Base-by-base conservation (phyloP, 2,113 vertebrate species). In the Prietella phreatophila region DNA sequence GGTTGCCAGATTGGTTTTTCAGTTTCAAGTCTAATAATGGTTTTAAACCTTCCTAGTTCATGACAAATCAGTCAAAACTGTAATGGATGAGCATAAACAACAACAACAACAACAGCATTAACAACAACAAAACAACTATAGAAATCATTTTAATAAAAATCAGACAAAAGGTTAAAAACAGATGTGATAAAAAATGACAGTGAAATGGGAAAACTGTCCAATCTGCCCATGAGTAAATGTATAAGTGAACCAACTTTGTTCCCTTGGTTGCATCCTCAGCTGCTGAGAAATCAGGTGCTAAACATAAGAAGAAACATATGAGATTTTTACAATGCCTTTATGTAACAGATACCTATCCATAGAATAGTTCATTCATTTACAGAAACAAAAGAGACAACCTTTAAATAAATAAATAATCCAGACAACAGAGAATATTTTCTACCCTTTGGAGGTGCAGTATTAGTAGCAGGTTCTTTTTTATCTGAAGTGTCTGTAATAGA, bases 401-500 rank as follows among this genome's bases (percentile, higher is more conserved):
- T 82, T 82, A 60, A 19, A 79, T 30, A 79, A 55, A 30, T 14
- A 79, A 79, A 30, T 20, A 61, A 61, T 39, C 11, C 0, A 1
- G 56, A 82, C 10, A 60, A 60, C 22, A 61, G 80, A 82, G 20
- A 82, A 75, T 42, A 50, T 33, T 17, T 19, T 56, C 3, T 82
- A 82, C 85, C 78, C 0, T 86, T 83, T 58, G 86, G 81, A 42
- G 85, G 15, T 27, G 30, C 22, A 8, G 69, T 11, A 60, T 86
- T 65, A 30, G 55, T 33, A 36, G 11, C 25, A 39, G 53, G 22
- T 27, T 85, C 78, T 50, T 92, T 92, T 25, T 88, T 75, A 47
- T 89, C 91, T 47, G 63, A 36, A 0, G 20, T 55, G 60, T 91
- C 58, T 17, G 73, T 27, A 89, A 47, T 15, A 56, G 27, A 79